Percentiles rank a stretch among this genome's conserved stretches.
Conservation (phyloP, 2,113 vertebrate genomes). For the Lophius piscatorius region DNA sequence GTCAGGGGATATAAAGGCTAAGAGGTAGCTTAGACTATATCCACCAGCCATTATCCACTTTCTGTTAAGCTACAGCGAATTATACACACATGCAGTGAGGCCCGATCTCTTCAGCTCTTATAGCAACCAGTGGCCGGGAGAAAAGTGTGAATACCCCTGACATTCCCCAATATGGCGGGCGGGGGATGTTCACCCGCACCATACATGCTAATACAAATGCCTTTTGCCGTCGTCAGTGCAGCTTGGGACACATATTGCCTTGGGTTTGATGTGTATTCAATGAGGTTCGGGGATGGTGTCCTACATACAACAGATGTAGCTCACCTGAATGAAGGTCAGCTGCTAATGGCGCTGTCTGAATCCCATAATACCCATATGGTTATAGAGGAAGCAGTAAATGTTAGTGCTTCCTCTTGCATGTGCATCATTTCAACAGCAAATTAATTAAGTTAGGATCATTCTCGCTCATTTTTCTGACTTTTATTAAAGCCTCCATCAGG, state of each 20-base stretch:
- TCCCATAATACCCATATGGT: too few relatives aligned
- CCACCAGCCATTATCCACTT: conserved; percentile 5
- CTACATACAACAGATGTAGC: conserved; percentile 24
- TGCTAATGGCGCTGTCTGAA: not conserved
- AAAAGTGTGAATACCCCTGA: conserved; percentile 20
- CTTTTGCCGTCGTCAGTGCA: not conserved
- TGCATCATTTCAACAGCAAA: too few relatives aligned
- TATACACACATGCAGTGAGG: not conserved
- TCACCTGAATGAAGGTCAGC: not conserved
- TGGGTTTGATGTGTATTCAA: conserved; percentile 30
- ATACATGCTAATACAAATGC: conserved; percentile 4
- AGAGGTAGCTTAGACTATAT: conserved; percentile 10
- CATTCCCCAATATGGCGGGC: conserved; percentile 18
- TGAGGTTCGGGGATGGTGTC: conserved; percentile 14
- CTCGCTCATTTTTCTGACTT: too few relatives aligned
- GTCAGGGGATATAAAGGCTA: conserved; percentile 36
- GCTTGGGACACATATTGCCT: conserved; percentile 14
- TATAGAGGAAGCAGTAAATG: too few relatives aligned
- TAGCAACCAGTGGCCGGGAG: conserved; percentile 11
- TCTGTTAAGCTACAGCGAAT: not conserved
- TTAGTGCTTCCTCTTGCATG: too few relatives aligned
- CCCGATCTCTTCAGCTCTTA: too few relatives aligned
- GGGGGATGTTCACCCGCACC: conserved; percentile 5
- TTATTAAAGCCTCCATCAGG: too few relatives aligned
- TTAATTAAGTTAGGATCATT: too few relatives aligned